Evolutionary conservation across 1,140 invertebrate species (phyloP).

Genomic region (Telenomus remus): DNA sequence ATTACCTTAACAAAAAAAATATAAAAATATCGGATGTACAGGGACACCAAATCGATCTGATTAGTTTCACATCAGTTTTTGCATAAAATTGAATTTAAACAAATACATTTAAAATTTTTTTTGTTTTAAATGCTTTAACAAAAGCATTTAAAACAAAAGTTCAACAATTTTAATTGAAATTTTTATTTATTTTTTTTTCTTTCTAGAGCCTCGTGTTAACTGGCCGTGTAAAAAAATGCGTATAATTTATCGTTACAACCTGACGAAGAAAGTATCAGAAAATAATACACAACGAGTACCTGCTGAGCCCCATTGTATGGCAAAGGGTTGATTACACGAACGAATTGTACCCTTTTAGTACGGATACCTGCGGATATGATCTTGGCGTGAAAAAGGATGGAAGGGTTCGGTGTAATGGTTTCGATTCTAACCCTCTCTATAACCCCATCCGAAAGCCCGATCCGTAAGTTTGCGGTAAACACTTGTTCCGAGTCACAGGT

Average conservation of each 20-base stretch:
- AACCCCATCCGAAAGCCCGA: constrained; percentile 57
- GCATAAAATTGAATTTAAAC: neutral
- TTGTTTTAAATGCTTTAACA: too few species aligned
- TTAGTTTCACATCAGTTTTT: neutral
- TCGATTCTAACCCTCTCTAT: constrained; percentile 60
- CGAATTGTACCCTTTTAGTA: constrained; percentile 41
- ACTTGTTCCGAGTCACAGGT: constrained; percentile 44
- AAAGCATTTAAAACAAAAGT: too few species aligned
- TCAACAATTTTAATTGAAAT: too few species aligned
- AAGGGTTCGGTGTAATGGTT: constrained; percentile 54
- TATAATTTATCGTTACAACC: too few species aligned
- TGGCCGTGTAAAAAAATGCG: too few species aligned
- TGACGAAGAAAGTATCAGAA: too few species aligned
- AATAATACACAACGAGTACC: constrained; percentile 6
- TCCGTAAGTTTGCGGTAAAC: constrained; percentile 49
- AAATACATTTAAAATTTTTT: too few species aligned
- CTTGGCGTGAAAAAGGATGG: constrained; percentile 26
- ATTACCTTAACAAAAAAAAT: constrained; percentile 42
- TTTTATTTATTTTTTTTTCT: too few species aligned
- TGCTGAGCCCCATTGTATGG: constrained; percentile 27
- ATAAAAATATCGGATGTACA: neutral
- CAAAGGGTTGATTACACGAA: constrained; percentile 67
- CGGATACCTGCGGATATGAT: constrained; percentile 58
- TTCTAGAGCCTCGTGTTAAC: too few species aligned
- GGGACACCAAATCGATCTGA: neutral